A percentile compares a stretch with the other conserved stretches of the same genome.
Conservation (phyloP, 2,113 vertebrate species). For the Syngnathus typhle region DNA sequence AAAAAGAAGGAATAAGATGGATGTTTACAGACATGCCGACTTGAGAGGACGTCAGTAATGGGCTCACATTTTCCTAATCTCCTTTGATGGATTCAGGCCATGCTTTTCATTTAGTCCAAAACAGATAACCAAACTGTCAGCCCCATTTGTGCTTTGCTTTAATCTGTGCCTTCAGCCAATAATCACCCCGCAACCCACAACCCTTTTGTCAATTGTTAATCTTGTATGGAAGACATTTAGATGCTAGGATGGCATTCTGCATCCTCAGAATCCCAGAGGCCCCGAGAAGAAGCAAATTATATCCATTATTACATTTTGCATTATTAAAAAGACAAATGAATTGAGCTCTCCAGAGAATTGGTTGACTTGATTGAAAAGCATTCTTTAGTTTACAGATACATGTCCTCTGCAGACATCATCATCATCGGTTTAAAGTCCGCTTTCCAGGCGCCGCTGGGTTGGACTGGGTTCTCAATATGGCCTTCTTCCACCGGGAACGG, state of each 20-base stretch:
- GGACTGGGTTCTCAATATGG: no score
- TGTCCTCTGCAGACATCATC: slow-evolving; percentile 19
- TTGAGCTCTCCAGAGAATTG: slow-evolving; percentile 77
- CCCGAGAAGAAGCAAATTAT: slow-evolving; percentile 72
- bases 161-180: slow-evolving; percentile 86
- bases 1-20: slow-evolving; percentile 33
- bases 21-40: slow-evolving; percentile 52
- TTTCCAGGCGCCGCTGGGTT: no score
- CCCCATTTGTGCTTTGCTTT: slow-evolving; percentile 80
- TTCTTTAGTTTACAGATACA: slow-evolving; percentile 37
- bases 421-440: no score
- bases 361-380: slow-evolving; percentile 55
- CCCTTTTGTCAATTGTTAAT: slow-evolving; percentile 75
- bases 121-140: slow-evolving; percentile 90
- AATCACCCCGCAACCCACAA: slow-evolving; percentile 76
- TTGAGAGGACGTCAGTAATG: slow-evolving; percentile 82
- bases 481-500: no score
- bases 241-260: slow-evolving; percentile 73
- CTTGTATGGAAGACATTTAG: slow-evolving; percentile 75
- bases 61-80: slow-evolving; percentile 89
- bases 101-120: slow-evolving; percentile 91
- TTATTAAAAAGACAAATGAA: slow-evolving; percentile 80
- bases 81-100: slow-evolving; percentile 89
- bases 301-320: slow-evolving; percentile 80
- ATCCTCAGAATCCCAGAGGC: slow-evolving; percentile 73